phyloP scores from a whole-genome alignment of 1,140 invertebrate genomes.

The Harpegnathos saltator region DNA sequence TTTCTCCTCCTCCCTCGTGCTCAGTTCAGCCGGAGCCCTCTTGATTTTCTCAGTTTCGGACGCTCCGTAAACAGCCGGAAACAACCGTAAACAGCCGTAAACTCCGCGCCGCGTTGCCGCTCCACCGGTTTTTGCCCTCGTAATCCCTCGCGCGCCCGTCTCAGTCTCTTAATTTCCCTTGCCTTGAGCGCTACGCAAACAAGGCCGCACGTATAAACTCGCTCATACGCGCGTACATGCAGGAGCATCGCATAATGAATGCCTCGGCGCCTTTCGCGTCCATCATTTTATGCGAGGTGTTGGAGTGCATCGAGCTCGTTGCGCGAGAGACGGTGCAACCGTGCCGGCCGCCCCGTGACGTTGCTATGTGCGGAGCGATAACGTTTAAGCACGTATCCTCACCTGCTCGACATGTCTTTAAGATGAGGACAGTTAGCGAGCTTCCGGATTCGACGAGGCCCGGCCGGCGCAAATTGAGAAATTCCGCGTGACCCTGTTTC shows the following conservation, averaged over 20 bases:
- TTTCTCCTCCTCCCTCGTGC: too few relatives aligned
- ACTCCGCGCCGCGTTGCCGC: conserved; percentile 12
- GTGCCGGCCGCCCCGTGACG: conserved; percentile 12
- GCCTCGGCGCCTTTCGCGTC: conserved; percentile 41
- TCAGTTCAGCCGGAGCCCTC: conserved; percentile 5
- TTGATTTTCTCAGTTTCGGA: conserved; percentile 57
- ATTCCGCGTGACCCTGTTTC: background rate
- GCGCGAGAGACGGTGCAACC: conserved; percentile 7
- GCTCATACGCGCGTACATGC: conserved; percentile 41
- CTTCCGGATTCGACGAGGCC: background rate
- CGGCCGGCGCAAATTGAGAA: background rate
- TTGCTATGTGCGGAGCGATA: background rate
- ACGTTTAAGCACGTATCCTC: conserved; percentile 41
- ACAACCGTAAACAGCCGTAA: conserved; percentile 56
- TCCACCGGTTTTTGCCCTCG: conserved; percentile 1
- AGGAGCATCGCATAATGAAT: conserved; percentile 54
- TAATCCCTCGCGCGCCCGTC: conserved; percentile 37
- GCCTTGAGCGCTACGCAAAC: conserved; percentile 49
- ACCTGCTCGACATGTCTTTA: conserved; percentile 4
- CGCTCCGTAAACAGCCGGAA: conserved; percentile 39
- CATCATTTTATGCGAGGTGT: conserved; percentile 50
- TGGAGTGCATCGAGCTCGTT: conserved; percentile 53
- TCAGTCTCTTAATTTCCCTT: conserved; percentile 54
- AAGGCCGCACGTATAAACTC: conserved; percentile 52
- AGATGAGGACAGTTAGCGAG: background rate